A percentile compares a stretch with the other conserved stretches of the same genome.
phyloP scores from a whole-genome alignment of 2,797 vertebrate genomes.

The Euphonia xanthogaster region DNA sequence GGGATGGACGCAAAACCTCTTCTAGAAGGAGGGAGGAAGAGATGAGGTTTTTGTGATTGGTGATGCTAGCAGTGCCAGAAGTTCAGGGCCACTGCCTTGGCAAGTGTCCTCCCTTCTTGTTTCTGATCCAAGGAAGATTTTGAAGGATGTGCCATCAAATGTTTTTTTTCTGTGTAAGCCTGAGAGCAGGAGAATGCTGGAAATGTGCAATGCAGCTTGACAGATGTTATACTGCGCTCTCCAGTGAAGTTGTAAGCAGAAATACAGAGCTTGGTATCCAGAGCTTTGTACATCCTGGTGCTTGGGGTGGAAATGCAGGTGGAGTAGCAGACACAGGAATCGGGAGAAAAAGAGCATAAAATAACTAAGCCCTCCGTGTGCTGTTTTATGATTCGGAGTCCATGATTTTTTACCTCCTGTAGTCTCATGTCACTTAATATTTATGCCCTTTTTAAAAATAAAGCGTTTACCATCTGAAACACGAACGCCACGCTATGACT shows the following conservation, averaged over 20 bases:
- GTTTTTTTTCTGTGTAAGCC: not conserved
- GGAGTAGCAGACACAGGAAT: not conserved
- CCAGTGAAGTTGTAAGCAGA: not conserved
- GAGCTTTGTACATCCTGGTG: not conserved
- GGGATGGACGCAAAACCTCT: not conserved
- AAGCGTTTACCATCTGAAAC: rapidly evolving
- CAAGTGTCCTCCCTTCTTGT: not conserved
- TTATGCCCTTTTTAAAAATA: not conserved
- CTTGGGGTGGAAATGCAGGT: not conserved
- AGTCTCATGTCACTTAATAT: too few relatives aligned
- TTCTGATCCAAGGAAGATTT: not conserved
- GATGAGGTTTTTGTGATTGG: not conserved
- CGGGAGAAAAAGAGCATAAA: not conserved
- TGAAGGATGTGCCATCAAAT: not conserved
- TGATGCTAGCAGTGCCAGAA: not conserved
- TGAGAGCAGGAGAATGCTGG: not conserved
- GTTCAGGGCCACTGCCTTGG: not conserved
- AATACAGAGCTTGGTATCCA: not conserved
- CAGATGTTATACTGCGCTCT: not conserved
- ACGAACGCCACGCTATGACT: rapidly evolving
- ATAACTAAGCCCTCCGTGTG: not conserved
- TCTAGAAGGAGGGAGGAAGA: not conserved
- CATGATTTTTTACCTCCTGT: not conserved
- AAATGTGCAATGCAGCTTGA: not conserved
- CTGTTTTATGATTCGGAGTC: not conserved